Evolutionary conservation across 2,113 vertebrate species (phyloP).

Genomic region (Microtus richardsoni): DNA sequence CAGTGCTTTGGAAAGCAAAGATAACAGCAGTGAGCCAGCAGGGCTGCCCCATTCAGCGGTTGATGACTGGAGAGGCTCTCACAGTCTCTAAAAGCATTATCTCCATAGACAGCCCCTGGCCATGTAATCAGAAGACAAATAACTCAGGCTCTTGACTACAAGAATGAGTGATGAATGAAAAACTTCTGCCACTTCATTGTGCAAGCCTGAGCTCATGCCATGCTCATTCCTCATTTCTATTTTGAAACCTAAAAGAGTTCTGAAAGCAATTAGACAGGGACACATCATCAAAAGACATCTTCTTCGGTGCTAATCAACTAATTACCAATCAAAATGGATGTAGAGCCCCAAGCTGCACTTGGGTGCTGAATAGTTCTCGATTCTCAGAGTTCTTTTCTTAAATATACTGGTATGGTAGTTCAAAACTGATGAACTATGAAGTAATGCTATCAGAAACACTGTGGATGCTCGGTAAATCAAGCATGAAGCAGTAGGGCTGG

Average conservation of each 20-base stretch:
- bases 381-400: neutral
- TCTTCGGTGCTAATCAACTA: conserved; percentile 8
- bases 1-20: neutral
- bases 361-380: neutral
- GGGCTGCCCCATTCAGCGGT: neutral
- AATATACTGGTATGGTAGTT: neutral
- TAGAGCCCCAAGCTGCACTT: neutral
- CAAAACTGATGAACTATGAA: neutral
- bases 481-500: neutral
- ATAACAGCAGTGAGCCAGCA: neutral
- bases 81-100: neutral
- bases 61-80: neutral
- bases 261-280: neutral
- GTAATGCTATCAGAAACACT: neutral
- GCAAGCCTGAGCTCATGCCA: neutral
- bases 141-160: neutral
- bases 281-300: neutral
- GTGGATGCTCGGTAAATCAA: neutral
- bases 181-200: neutral
- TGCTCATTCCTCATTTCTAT: neutral
- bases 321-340: conserved; percentile 27
- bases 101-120: neutral
- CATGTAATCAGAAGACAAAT: neutral
- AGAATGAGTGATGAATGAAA: neutral
- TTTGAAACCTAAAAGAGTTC: conserved; percentile 18